phyloP scores from a whole-genome alignment of 1,140 invertebrate species.

The Heliothis subflexa region DNA sequence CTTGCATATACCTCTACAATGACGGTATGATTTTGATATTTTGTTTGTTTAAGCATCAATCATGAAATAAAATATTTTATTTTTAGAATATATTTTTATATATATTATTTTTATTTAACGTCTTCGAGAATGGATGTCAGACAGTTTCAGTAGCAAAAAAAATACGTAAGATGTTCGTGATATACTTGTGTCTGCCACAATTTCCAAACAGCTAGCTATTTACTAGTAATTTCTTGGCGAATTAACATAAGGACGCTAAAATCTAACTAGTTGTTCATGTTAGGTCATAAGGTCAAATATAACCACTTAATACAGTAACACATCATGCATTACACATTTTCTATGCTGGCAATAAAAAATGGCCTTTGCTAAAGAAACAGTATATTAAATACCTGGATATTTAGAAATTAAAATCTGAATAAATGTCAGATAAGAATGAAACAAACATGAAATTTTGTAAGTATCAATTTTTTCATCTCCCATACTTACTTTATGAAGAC shows the following conservation, averaged over 20 bases:
- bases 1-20: slow-evolving; percentile 47
- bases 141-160: background rate
- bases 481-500: slow-evolving; percentile 62
- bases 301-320: slow-evolving; percentile 7
- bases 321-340: slow-evolving; percentile 1
- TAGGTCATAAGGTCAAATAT: slow-evolving; percentile 17
- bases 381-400: too few relatives aligned
- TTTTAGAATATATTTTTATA: background rate
- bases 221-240: background rate
- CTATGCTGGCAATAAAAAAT: background rate
- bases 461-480: slow-evolving; percentile 59
- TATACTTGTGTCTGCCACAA: background rate
- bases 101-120: too few relatives aligned
- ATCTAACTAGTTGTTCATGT: background rate
- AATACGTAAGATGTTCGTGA: background rate
- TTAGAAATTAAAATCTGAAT: too few relatives aligned
- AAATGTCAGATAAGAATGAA: slow-evolving; percentile 62
- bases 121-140: background rate
- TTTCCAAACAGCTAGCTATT: background rate
- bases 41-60: slow-evolving; percentile 43
- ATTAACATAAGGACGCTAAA: slow-evolving; percentile 23
- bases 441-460: slow-evolving; percentile 49
- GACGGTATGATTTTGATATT: slow-evolving; percentile 54
- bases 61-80: background rate
- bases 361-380: background rate